Evolutionary conservation across 2,113 vertebrate genomes (phyloP).

Genomic region (Tragelaphus strepsiceros): DNA sequence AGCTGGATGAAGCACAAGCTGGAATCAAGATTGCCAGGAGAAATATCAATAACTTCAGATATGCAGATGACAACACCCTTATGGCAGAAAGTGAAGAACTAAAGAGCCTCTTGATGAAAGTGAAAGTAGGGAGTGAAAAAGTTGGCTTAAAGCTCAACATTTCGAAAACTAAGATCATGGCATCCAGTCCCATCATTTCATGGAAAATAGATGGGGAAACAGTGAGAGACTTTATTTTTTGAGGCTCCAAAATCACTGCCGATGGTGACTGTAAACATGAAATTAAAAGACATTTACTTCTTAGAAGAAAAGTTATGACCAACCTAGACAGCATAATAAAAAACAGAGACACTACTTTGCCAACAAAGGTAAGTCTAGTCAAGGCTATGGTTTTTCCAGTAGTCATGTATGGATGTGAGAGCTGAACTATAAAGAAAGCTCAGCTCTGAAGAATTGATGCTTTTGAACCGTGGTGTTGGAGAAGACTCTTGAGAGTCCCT

Average conservation of each 20-base stretch:
- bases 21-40: neutral
- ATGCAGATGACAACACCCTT: too few species aligned
- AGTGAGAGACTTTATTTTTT: neutral
- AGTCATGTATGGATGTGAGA: neutral
- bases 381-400: neutral
- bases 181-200: neutral
- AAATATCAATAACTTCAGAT: neutral
- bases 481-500: neutral
- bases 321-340: neutral
- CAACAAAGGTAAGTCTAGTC: neutral
- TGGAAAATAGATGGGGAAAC: neutral
- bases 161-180: neutral
- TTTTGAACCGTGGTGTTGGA: neutral
- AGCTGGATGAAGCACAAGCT: neutral
- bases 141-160: neutral
- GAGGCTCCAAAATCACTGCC: too few species aligned
- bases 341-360: neutral
- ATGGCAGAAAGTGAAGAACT: neutral
- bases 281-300: neutral
- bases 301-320: neutral
- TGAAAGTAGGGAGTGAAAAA: neutral
- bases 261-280: neutral
- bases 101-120: neutral
- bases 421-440: neutral
- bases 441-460: neutral